Percentiles rank a stretch among this genome's conserved stretches.
phyloP scores from a whole-genome alignment of 2,797 vertebrate genomes.

The Poecilia picta region DNA sequence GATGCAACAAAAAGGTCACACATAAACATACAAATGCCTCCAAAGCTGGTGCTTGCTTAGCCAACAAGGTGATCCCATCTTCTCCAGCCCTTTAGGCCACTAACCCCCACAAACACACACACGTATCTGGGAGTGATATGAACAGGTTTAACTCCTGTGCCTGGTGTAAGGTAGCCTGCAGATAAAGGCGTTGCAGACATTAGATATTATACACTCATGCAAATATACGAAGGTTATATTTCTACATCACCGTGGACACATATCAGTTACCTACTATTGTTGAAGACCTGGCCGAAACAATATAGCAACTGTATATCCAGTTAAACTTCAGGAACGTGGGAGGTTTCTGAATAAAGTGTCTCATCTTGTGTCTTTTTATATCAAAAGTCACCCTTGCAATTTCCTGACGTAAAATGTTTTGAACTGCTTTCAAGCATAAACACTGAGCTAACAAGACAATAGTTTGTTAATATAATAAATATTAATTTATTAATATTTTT shows the following conservation, averaged over 20 bases:
- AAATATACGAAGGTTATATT: not conserved
- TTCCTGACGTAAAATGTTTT: too few species aligned
- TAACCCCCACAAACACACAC: slow-evolving; percentile 7
- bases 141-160: slow-evolving; percentile 54
- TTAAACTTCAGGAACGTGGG: slow-evolving; percentile 13
- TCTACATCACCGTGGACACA: slow-evolving; percentile 12
- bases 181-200: not conserved
- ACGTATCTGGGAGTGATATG: not conserved
- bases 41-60: slow-evolving; percentile 37
- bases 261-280: slow-evolving; percentile 50
- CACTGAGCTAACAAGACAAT: too few species aligned
- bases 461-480: too few species aligned
- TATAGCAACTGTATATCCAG: slow-evolving; percentile 19
- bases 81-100: slow-evolving; percentile 15
- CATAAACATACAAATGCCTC: slow-evolving; percentile 20
- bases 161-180: slow-evolving; percentile 41
- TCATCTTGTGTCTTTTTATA: not conserved
- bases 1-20: slow-evolving; percentile 5
- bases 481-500: not conserved
- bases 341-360: not conserved
- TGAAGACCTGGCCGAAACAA: slow-evolving; percentile 25
- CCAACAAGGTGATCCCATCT: slow-evolving; percentile 43
- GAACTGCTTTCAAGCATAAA: too few species aligned
- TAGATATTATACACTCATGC: not conserved
- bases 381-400: not conserved